Conservation (phyloP, 2,797 vertebrate species). For the Bovichtus variegatus region DNA sequence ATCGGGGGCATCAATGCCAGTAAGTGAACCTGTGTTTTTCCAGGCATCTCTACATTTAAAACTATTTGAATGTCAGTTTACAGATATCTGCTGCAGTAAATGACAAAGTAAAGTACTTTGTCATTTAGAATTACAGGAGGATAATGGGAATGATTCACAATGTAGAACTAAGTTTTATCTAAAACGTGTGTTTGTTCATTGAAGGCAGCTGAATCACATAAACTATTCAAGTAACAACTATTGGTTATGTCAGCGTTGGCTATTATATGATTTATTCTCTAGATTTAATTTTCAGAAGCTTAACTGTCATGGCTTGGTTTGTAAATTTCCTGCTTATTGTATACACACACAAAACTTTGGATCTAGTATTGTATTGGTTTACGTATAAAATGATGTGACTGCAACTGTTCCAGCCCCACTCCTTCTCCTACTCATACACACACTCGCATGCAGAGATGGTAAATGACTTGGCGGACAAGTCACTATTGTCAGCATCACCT, state of each 20-base stretch:
- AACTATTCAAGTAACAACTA: neutral
- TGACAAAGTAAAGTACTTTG: no score
- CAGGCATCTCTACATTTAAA: no score
- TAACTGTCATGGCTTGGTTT: neutral
- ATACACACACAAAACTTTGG: no score
- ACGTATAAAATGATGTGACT: neutral
- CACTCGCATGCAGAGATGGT: conserved; percentile 10
- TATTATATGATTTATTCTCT: neutral
- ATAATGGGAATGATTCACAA: neutral
- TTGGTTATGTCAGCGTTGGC: neutral
- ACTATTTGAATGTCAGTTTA: neutral
- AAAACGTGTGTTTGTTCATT: neutral
- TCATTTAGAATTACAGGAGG: neutral
- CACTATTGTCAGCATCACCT: conserved; percentile 41
- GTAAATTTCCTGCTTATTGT: neutral
- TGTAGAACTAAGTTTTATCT: neutral
- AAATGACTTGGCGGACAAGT: conserved; percentile 33
- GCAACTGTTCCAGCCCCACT: neutral
- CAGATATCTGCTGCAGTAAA: neutral
- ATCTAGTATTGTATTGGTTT: neutral
- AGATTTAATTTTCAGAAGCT: conserved; percentile 4
- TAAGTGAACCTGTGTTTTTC: no score
- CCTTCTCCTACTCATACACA: neutral
- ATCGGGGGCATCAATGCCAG: no score
- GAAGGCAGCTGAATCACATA: neutral